These are phyloP conservation scores for Gobius niger DNA, from an alignment of 2,113 vertebrate genomes.

Conservation along the genomic window DNA sequence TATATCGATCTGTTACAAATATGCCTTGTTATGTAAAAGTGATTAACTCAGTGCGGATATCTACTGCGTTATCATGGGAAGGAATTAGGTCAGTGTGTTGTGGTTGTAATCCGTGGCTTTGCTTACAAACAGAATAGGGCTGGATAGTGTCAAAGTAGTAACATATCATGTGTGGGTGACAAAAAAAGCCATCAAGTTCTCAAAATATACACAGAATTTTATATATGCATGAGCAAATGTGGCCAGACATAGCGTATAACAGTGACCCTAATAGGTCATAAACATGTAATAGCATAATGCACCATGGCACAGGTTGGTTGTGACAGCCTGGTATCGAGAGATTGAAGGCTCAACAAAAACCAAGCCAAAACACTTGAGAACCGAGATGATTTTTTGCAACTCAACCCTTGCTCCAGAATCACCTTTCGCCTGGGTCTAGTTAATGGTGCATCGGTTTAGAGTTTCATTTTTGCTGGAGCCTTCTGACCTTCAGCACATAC, in stretches of 20 bases:
- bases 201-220: not conserved
- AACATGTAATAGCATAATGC: not conserved
- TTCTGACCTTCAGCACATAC: slow-evolving; percentile 72
- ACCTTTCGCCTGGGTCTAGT: slow-evolving; percentile 44
- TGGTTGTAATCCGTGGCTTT: not conserved
- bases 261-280: not conserved
- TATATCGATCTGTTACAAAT: slow-evolving; percentile 1
- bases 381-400: not conserved
- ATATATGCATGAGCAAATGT: not conserved
- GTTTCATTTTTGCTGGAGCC: slow-evolving; percentile 69
- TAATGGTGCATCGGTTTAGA: slow-evolving; percentile 68
- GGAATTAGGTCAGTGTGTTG: slow-evolving; percentile 8
- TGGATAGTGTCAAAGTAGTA: not conserved
- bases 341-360: too few relatives aligned
- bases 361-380: not conserved
- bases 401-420: slow-evolving; percentile 48
- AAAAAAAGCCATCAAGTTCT: not conserved
- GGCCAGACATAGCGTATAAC: not conserved
- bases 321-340: too few relatives aligned
- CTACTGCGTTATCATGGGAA: not conserved
- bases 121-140: slow-evolving; percentile 1
- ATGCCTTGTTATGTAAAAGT: not conserved
- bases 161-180: not conserved
- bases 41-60: slow-evolving; percentile 3
- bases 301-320: too few relatives aligned